These are phyloP conservation scores for Drosophila mayri DNA, from an alignment of 1,140 invertebrate genomes.

Conservation along the genomic window DNA sequence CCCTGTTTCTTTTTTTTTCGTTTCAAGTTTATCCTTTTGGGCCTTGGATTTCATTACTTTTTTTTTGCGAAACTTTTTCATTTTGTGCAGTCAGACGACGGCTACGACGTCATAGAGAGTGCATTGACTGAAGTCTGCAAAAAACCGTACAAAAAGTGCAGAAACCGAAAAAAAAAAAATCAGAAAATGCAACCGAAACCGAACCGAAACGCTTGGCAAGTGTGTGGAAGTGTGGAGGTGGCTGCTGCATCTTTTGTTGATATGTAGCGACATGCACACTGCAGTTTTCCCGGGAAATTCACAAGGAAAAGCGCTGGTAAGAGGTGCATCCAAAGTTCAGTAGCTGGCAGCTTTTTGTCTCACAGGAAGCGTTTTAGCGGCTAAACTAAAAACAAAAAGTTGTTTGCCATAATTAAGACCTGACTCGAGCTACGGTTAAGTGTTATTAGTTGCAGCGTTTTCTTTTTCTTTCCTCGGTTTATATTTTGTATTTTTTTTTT, in stretches of 20 bases:
- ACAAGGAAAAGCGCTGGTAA: neutral
- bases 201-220: conserved; percentile 29
- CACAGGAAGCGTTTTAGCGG: conserved; percentile 66
- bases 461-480: conserved; percentile 2
- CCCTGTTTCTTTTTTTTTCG: conserved; percentile 43
- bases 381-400: conserved; percentile 57
- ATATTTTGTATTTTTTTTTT: conserved; percentile 5
- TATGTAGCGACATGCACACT: conserved; percentile 72
- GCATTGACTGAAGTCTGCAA: conserved; percentile 80
- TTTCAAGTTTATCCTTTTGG: conserved; percentile 75
- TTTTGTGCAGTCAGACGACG: conserved; percentile 81
- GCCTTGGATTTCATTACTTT: conserved; percentile 72
- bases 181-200: conserved; percentile 31
- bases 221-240: conserved; percentile 30
- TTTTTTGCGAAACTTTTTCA: conserved; percentile 80
- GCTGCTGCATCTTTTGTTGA: conserved; percentile 77
- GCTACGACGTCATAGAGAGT: conserved; percentile 74
- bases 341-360: conserved; percentile 72
- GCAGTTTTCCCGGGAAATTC: conserved; percentile 43
- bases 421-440: conserved; percentile 57
- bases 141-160: conserved; percentile 26
- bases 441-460: conserved; percentile 71
- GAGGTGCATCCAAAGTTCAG: conserved; percentile 52
- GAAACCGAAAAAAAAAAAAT: conserved; percentile 51
- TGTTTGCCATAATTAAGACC: conserved; percentile 77